Conservation (phyloP, 2,888 invertebrate species). For the Baccha elongata region DNA sequence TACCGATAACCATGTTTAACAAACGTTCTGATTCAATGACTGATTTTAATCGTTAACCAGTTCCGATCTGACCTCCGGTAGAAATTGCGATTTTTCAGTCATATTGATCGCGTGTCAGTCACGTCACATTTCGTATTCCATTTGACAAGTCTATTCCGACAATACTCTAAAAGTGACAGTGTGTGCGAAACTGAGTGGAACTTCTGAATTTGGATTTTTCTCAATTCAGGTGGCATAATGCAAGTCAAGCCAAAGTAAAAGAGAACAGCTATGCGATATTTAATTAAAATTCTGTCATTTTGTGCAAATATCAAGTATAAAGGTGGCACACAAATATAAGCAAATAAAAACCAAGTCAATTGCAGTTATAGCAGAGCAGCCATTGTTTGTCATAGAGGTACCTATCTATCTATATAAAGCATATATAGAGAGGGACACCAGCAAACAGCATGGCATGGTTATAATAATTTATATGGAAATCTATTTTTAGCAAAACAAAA, state of each 20-base stretch:
- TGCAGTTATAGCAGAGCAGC: conserved; percentile 37
- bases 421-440: conserved; percentile 33
- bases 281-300: too few species aligned
- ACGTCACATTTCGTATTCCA: conserved; percentile 55
- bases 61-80: conserved; percentile 60
- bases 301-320: conserved; percentile 22
- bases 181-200: not conserved
- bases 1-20: conserved; percentile 6
- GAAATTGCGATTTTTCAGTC: conserved; percentile 64
- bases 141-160: conserved; percentile 6
- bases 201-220: conserved; percentile 27
- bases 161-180: not conserved
- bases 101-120: conserved; percentile 70
- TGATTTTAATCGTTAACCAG: conserved; percentile 59
- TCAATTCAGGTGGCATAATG: conserved; percentile 2
- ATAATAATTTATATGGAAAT: conserved; percentile 70
- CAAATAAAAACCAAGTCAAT: conserved; percentile 43
- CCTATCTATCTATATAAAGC: conserved; percentile 6
- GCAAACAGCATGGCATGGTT: conserved; percentile 41
- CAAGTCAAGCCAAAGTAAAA: conserved; percentile 6
- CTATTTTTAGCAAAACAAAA: conserved; percentile 73
- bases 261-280: conserved; percentile 32
- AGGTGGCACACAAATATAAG: conserved; percentile 32
- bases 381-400: conserved; percentile 26
- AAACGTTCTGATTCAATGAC: conserved; percentile 39